phyloP scores from a whole-genome alignment of 2,888 invertebrate genomes.

The Hyppa rectilinea region DNA sequence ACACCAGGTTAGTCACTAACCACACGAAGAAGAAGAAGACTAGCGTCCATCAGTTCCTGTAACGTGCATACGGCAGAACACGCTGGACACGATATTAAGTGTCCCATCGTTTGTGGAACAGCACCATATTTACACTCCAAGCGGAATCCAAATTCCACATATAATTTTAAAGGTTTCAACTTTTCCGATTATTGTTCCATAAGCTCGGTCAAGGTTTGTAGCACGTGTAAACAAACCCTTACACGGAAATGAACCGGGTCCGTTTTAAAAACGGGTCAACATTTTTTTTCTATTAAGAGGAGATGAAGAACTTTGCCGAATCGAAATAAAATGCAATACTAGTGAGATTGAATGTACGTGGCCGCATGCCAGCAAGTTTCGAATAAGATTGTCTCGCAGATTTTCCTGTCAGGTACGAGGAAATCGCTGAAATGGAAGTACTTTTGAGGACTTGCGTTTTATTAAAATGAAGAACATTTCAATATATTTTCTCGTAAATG shows the following conservation, averaged over 20 bases:
- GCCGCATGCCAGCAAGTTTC: slow-evolving; percentile 35
- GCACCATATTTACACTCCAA: no score
- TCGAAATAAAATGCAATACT: slow-evolving; percentile 42
- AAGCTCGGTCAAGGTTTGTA: no score
- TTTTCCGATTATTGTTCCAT: no score
- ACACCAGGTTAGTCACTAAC: no score
- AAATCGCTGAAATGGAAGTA: slow-evolving; percentile 19
- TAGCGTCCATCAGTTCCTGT: no score
- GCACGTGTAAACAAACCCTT: not conserved
- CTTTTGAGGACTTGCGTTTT: slow-evolving; percentile 22
- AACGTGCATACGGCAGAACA: no score
- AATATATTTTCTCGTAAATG: slow-evolving; percentile 21
- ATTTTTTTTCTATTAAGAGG: slow-evolving; percentile 18
- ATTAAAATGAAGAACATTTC: slow-evolving; percentile 20
- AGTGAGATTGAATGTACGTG: slow-evolving; percentile 39
- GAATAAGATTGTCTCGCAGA: slow-evolving; percentile 28
- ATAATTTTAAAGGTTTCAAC: no score
- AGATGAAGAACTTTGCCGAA: slow-evolving; percentile 35
- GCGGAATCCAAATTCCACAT: no score
- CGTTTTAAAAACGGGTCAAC: slow-evolving; percentile 8
- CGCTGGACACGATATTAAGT: no score
- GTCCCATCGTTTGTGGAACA: no score
- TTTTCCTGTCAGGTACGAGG: slow-evolving; percentile 8
- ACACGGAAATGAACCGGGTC: slow-evolving; percentile 31
- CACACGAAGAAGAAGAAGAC: no score